Evolutionary conservation across 2,888 invertebrate genomes (phyloP), one percentile per base, ranked within the genome.

Genomic region (Parochlus steinenii): DNA sequence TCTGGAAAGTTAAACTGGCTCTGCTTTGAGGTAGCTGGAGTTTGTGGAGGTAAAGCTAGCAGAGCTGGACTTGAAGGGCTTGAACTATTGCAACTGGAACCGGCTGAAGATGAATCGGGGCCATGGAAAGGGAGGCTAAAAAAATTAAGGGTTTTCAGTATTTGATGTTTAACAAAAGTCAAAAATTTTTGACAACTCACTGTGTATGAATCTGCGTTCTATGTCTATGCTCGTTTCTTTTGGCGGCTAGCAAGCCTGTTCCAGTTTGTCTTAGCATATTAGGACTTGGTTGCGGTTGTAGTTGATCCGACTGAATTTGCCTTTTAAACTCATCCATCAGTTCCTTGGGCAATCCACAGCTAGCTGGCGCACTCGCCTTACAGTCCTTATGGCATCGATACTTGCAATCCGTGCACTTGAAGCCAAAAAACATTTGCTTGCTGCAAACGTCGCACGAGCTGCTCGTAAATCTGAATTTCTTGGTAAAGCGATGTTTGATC

Each of bases 81-180:
- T 39, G 92, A 92, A 55, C 89, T 90, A 62, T 90, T 92, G 64
- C 90, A 92, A 56, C 90, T 92, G 37, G 92, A 92, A 37, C 89
- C 86, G 54, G 83, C 89, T 26, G 90, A 90, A 57, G 87, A 85
- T 44, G 85, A 86, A 60, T 89, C 87, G 16, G 76, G 80, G 32
- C 73, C 65, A 44, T 62, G 41, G 40, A 42, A 43, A 28, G 39
- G 30, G 25, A 31, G 30, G 8, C 17, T 31, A 36, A n/a, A 27
- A 27, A 11, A 6, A 27, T 22, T 22, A 22, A 22, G 7, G 23
- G 7, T 22, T 22, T n/a, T n/a, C n/a, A n/a, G n/a, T n/a, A n/a
- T n/a, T n/a, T n/a, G n/a, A n/a, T n/a, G n/a, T 8, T 8, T 8
- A 22, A 22, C 22, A 22, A 8, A 8, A 22, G 10, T 22, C 7